A percentile compares a stretch with the other conserved stretches of the same genome.
These are phyloP conservation scores for Noturus placidus DNA, from an alignment of 2,113 vertebrate genomes.

Conservation along the genomic window DNA sequence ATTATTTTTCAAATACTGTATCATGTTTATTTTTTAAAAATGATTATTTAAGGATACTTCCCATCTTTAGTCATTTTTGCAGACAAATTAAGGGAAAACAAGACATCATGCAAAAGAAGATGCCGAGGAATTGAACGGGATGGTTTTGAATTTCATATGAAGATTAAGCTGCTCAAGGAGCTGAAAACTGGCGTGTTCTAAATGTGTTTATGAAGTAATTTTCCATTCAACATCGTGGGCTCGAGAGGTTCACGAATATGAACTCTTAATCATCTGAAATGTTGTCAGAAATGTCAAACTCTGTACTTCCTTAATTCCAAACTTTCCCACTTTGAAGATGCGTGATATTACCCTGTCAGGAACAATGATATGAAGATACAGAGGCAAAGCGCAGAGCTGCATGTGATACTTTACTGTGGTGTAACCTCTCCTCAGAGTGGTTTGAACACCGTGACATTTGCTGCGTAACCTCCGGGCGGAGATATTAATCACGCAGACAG, in stretches of 20 bases:
- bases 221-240: not conserved
- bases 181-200: too few relatives aligned
- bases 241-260: not conserved
- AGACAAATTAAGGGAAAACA: too few relatives aligned
- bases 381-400: not conserved
- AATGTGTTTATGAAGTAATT: not conserved
- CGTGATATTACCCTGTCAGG: conserved; percentile 10
- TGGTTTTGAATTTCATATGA: not conserved
- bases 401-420: not conserved
- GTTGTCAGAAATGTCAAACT: not conserved
- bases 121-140: too few relatives aligned
- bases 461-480: conserved; percentile 18
- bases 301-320: not conserved
- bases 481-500: conserved; percentile 35
- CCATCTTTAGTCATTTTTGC: too few relatives aligned
- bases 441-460: conserved; percentile 26
- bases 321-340: not conserved
- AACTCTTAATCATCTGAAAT: not conserved
- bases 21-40: too few relatives aligned
- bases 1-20: too few relatives aligned
- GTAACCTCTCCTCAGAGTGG: not conserved
- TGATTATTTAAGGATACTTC: not conserved
- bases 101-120: too few relatives aligned
- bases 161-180: too few relatives aligned
- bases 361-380: not conserved